Evolutionary conservation across 2,888 invertebrate species (phyloP).

Genomic region (Leptura quadrifasciata): DNA sequence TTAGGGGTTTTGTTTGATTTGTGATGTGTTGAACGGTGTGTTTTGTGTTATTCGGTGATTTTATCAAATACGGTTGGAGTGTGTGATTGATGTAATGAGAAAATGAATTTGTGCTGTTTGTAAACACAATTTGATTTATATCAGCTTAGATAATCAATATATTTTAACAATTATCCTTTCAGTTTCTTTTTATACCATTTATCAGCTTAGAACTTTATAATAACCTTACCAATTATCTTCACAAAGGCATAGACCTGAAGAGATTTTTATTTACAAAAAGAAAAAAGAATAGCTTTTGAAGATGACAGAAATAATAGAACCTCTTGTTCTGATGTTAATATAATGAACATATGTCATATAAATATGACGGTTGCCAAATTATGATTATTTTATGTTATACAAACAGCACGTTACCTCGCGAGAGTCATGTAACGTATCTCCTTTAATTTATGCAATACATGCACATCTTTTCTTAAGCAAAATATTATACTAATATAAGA

Average conservation of each 20-base stretch:
- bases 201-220: not conserved
- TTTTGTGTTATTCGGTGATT: constrained; percentile 52
- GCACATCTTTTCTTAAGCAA: too few relatives aligned
- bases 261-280: not conserved
- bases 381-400: too few relatives aligned
- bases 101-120: constrained; percentile 44
- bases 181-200: not conserved
- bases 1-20: constrained; percentile 52
- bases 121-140: constrained; percentile 28
- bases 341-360: too few relatives aligned
- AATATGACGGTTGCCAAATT: too few relatives aligned
- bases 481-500: too few relatives aligned
- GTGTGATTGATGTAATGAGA: constrained; percentile 49
- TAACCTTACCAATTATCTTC: not conserved
- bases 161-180: constrained; percentile 2
- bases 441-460: too few relatives aligned
- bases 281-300: not conserved
- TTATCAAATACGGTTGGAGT: constrained; percentile 46
- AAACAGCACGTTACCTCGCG: too few relatives aligned
- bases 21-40: constrained; percentile 46
- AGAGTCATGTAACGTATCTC: too few relatives aligned
- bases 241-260: not conserved
- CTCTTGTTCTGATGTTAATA: too few relatives aligned
- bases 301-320: not conserved
- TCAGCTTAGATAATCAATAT: constrained; percentile 9